phyloP scores from a whole-genome alignment of 1,140 invertebrate genomes.

The Littorina saxatilis region DNA sequence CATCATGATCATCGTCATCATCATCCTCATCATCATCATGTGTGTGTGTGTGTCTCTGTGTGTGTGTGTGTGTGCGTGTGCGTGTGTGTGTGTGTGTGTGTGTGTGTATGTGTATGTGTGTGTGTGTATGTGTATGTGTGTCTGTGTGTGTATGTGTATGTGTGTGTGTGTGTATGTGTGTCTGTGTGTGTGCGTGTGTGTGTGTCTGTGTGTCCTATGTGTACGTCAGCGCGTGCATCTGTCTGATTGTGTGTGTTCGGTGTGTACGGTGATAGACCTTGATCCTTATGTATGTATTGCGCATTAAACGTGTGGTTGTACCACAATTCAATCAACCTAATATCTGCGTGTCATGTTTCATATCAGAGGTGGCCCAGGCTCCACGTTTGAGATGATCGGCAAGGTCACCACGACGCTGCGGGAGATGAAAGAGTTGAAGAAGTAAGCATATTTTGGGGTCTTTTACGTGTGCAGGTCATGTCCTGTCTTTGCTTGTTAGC shows the following conservation, averaged over 20 bases:
- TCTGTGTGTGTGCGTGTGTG: neutral
- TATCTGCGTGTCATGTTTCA: too few species aligned
- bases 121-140: neutral
- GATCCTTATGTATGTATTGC: too few species aligned
- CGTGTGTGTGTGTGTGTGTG: slow-evolving; percentile 6
- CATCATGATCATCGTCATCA: too few species aligned
- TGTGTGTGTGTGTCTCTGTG: neutral
- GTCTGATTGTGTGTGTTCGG: neutral
- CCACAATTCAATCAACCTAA: too few species aligned
- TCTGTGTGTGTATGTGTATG: too few species aligned
- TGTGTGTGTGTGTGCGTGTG: neutral
- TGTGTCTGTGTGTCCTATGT: too few species aligned
- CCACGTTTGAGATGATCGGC: slow-evolving; percentile 47
- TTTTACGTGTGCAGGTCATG: neutral
- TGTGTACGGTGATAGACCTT: neutral
- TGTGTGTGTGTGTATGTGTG: too few species aligned
- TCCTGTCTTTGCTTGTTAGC: neutral
- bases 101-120: neutral
- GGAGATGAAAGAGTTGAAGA: slow-evolving; percentile 36
- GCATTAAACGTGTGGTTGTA: too few species aligned
- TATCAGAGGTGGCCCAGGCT: slow-evolving; percentile 36
- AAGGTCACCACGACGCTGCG: slow-evolving; percentile 42
- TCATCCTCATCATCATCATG: too few species aligned
- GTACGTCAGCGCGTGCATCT: neutral
- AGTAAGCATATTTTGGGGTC: too few species aligned